A percentile compares a stretch with the other conserved stretches of the same genome.
These are phyloP conservation scores for Sericinus montela DNA, from an alignment of 2,888 invertebrate genomes.

Conservation along the genomic window DNA sequence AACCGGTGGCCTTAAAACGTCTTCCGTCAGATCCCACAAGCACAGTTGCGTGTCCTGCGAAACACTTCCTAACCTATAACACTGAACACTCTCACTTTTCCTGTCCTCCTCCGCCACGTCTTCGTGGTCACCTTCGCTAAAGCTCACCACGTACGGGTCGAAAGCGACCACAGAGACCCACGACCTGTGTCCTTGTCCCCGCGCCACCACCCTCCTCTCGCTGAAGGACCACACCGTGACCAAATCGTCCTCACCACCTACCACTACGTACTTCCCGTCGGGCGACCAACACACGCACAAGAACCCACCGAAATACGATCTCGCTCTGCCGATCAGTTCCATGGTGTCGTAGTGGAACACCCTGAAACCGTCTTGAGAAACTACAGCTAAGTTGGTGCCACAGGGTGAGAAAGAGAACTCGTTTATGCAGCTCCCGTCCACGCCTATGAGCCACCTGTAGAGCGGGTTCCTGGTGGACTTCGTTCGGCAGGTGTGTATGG, in stretches of 20 bases:
- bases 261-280: conserved; percentile 95
- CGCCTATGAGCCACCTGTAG: conserved; percentile 90
- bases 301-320: conserved; percentile 99
- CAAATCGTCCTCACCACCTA: conserved; percentile 99
- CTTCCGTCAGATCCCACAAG: conserved; percentile 99
- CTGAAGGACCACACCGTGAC: conserved; percentile 98
- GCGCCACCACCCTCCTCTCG: conserved; percentile 95
- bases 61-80: conserved; percentile 93
- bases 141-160: conserved; percentile 90
- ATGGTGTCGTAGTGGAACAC: conserved; percentile 98
- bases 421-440: conserved; percentile 91
- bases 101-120: conserved; percentile 69
- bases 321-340: conserved; percentile 95
- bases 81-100: conserved; percentile 71
- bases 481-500: conserved; percentile 96
- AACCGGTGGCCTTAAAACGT: conserved; percentile 89
- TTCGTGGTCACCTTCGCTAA: conserved; percentile 82
- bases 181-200: conserved; percentile 98
- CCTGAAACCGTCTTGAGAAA: conserved; percentile 96
- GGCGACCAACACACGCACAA: conserved; percentile 99
- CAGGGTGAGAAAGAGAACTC: conserved; percentile 98
- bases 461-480: conserved; percentile 97
- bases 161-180: conserved; percentile 99
- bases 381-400: conserved; percentile 94
- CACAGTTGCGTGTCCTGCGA: conserved; percentile 99